Evolutionary conservation across 2,888 invertebrate species (phyloP).

Genomic region (Sarcophaga rosellei): DNA sequence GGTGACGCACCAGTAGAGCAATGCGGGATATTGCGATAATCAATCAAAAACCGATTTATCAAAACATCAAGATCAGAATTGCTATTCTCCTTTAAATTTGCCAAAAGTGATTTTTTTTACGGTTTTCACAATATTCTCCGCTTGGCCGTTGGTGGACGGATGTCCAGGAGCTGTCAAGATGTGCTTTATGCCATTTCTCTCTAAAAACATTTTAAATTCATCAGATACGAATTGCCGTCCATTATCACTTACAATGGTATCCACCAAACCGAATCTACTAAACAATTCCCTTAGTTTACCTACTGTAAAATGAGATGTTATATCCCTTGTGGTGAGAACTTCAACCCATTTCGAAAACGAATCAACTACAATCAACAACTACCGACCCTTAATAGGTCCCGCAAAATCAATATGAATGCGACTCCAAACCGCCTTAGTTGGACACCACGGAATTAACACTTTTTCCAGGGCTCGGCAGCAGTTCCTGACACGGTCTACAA

Average conservation of each 20-base stretch:
- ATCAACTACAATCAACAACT: conserved; percentile 3
- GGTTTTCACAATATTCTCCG: conserved; percentile 65
- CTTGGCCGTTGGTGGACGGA: conserved; percentile 32
- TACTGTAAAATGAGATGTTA: conserved; percentile 8
- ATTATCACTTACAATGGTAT: conserved; percentile 39
- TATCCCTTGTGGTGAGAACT: neutral
- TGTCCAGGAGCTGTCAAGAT: conserved; percentile 26
- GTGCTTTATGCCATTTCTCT: conserved; percentile 36
- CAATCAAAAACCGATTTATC: conserved; percentile 55
- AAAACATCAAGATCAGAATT: conserved; percentile 11
- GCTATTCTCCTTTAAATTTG: conserved; percentile 49
- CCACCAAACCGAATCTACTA: conserved; percentile 6
- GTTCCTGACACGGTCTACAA: too few species aligned
- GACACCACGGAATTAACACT: too few species aligned
- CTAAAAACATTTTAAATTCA: conserved; percentile 72
- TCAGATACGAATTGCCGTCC: conserved; percentile 21
- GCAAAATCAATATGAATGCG: too few species aligned
- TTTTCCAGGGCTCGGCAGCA: too few species aligned
- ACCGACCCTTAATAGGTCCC: neutral
- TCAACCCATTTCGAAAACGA: conserved; percentile 4
- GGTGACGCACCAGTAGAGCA: conserved; percentile 60
- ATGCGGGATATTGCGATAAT: conserved; percentile 55
- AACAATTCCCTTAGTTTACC: too few species aligned
- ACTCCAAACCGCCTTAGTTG: too few species aligned
- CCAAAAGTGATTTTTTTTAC: conserved; percentile 66